Evolutionary conservation across 2,113 vertebrate genomes (phyloP), one percentile per base, ranked within the genome.

Genomic region (Raja brachyura): DNA sequence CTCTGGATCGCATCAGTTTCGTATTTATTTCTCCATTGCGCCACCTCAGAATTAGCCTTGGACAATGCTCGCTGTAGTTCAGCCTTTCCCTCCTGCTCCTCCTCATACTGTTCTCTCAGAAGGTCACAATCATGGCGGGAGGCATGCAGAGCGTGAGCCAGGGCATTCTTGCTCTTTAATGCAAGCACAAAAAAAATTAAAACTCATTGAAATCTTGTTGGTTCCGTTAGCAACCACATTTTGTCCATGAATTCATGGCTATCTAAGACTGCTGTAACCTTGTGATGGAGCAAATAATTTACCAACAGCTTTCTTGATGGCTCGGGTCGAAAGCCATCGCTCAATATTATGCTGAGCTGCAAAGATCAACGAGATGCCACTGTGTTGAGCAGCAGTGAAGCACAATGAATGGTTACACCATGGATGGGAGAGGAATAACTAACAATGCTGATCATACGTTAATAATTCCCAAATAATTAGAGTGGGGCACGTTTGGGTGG

Each of bases 1-100:
- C 98, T 97, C 94, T 98, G 98, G 94, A 99, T 98, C 95, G 97
- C 98, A 0, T 99, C 98, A 0, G 98, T 98, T 95, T 99, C 98
- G 0, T 99, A 99, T 94, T 99, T 99, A 93, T 97, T 98, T 95
- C 98, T 97, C 98, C 98, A 98, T 94, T 99, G 98, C 74, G 98
- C 97, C 93, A 99, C 98, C 95, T 99, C 98, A 0, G 97, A 96
- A 0, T 99, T 98, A 94, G 97, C 97, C 94, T 98, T 98, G 93
- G 98, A 98, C 94, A 98, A 94, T 93, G 97, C 96, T 94, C 97
- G 96, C 96, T 99, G 98, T 88, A 98, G 95, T 94, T 99, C 98
- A 0, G 96, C 96, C 95, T 98, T 98, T 93, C 97, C 97, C 95
- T 99, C 98, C 3, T 96, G 96, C 93, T 99, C 98, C 94, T 99